Base-by-base conservation (phyloP, 2,113 vertebrate genomes). In the Corythaeola cristata region DNA sequence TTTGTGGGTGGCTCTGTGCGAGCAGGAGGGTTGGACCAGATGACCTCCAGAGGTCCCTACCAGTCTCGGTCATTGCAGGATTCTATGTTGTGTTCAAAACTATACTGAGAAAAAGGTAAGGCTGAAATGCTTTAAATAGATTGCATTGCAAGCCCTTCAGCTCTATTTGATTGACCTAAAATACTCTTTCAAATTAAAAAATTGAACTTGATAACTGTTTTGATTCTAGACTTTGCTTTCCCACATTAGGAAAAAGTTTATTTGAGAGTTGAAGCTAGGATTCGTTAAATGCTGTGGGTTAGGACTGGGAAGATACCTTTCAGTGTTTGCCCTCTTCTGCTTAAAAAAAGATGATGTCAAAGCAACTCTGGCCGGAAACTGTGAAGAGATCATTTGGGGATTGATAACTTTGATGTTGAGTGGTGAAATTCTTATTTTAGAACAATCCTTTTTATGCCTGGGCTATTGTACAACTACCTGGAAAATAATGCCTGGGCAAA, bases 51-150 rank as follows among this genome's bases (percentile, higher is more conserved):
- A 52, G 6, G 9, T 71, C 8, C 15, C 9, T 79, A 58, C 16
- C 23, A 39, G 1, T 37, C 4, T 28, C n/a, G 47, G 12, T 39
- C 13, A 10, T 72, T 37, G 20, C 27, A 0, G 50, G 15, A 47
- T n/a, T 82, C 5, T 76, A 0, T 52, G 15, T 72, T 72, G 12
- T 9, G 8, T 58, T 64, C 22, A 35, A 22, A 69, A 15, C 15
- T 60, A 1, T 79, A 2, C n/a, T 55, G 50, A n/a, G 39, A 55
- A 69, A 83, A 64, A 76, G 80, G 28, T 44, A 28, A 72, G 63
- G 44, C 20, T 77, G 52, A 78, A 47, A 21, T 83, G 23, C 17
- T 50, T 63, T 55, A 27, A 80, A 14, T 27, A 53, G 21, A 4
- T 50, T 75, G 21, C 5, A 22, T 8, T 91, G 39, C 37, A 79